Conservation (phyloP, 1,140 invertebrate genomes). For the Formica selysi region DNA sequence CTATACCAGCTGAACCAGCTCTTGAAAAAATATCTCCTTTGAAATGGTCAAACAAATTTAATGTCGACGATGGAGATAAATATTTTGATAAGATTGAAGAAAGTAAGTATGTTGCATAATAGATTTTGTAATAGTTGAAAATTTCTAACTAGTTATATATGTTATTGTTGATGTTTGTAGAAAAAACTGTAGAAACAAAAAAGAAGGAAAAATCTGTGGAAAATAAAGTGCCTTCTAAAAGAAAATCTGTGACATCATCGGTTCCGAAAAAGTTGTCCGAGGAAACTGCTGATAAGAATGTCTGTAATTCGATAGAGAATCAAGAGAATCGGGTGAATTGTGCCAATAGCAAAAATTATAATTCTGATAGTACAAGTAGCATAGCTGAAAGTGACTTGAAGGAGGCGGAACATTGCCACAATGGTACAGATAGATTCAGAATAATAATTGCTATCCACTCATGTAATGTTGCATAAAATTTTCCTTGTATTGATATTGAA, state of each 20-base stretch:
- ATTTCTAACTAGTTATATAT: background rate
- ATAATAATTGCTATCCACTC: conserved; percentile 2
- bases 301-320: conserved; percentile 80
- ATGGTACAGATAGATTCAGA: conserved; percentile 45
- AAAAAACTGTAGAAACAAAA: conserved; percentile 74
- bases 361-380: conserved; percentile 58
- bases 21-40: conserved; percentile 85
- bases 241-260: conserved; percentile 67
- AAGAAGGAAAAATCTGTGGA: conserved; percentile 73
- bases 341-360: conserved; percentile 74
- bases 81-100: conserved; percentile 77
- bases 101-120: conserved; percentile 67
- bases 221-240: conserved; percentile 79
- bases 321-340: conserved; percentile 84
- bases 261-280: conserved; percentile 74
- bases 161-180: conserved; percentile 59
- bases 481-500: background rate
- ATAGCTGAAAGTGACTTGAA: conserved; percentile 61
- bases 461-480: background rate
- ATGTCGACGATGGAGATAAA: conserved; percentile 81
- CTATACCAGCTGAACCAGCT: conserved; percentile 84
- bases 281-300: conserved; percentile 69
- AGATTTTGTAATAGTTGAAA: background rate
- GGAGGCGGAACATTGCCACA: conserved; percentile 49
- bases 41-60: conserved; percentile 86